Percentiles rank a stretch among this genome's conserved stretches.
Conservation (phyloP, 2,888 invertebrate genomes). For the Dichetophora obliterata region DNA sequence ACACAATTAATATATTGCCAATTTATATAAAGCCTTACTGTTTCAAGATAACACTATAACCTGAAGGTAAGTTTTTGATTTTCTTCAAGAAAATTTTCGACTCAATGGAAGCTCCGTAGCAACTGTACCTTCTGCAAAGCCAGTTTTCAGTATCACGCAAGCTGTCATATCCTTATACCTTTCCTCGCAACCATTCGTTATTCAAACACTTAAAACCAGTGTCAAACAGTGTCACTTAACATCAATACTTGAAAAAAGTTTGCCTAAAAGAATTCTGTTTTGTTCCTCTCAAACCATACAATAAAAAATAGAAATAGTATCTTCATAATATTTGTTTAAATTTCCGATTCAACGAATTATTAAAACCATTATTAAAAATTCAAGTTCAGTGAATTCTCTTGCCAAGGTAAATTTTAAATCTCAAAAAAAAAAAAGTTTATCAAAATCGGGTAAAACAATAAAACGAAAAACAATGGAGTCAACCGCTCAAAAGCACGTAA, state of each 20-base stretch:
- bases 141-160: no score
- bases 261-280: background rate
- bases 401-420: background rate
- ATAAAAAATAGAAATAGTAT: background rate
- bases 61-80: no score
- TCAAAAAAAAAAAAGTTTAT: background rate
- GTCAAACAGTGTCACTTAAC: background rate
- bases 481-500: background rate
- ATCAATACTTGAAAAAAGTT: background rate
- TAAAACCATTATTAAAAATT: background rate
- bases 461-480: background rate
- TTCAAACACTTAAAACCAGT: background rate
- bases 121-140: no score
- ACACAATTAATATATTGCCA: no score
- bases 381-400: conserved; percentile 3
- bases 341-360: background rate
- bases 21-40: no score
- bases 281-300: background rate
- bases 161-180: no score
- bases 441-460: background rate
- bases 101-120: no score
- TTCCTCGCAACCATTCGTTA: no score
- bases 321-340: background rate
- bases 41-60: no score
- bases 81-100: no score